A percentile compares a stretch with the other conserved stretches of the same genome.
Conservation (phyloP, 2,888 invertebrate species). For the Idaea aversata region DNA sequence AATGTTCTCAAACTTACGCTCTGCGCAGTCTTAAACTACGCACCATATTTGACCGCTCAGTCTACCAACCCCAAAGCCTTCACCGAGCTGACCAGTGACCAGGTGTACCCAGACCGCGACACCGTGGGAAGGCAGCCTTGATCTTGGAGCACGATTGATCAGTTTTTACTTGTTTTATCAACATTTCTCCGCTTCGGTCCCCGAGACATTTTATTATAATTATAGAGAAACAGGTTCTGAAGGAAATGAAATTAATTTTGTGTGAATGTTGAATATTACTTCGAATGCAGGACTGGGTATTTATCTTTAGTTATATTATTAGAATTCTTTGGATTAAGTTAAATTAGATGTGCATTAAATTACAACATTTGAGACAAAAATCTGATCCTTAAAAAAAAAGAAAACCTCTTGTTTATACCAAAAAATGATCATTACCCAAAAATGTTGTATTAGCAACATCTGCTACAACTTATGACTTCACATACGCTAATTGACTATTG, state of each 20-base stretch:
- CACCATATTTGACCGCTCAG: background rate
- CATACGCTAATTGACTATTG: too few species aligned
- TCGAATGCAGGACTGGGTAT: too few species aligned
- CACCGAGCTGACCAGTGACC: conserved; percentile 19
- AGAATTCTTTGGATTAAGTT: too few species aligned
- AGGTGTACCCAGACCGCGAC: conserved; percentile 47
- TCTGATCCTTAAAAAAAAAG: too few species aligned
- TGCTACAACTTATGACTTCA: too few species aligned
- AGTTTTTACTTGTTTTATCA: conserved; percentile 39
- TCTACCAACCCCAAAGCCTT: background rate
- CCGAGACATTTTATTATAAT: background rate
- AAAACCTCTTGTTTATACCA: too few species aligned
- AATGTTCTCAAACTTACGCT: too few species aligned
- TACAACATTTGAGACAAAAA: too few species aligned
- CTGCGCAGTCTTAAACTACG: background rate
- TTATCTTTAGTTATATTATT: too few species aligned
- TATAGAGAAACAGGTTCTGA: background rate
- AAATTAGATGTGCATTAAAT: too few species aligned
- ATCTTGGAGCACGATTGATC: conserved; percentile 53
- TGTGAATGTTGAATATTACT: background rate
- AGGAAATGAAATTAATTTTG: background rate
- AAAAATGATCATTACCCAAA: too few species aligned
- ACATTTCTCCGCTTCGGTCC: conserved; percentile 23
- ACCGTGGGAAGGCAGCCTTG: conserved; percentile 68
- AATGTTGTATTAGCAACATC: too few species aligned